Conservation (phyloP, 2,797 vertebrate species). For the Thalassophryne amazonica region DNA sequence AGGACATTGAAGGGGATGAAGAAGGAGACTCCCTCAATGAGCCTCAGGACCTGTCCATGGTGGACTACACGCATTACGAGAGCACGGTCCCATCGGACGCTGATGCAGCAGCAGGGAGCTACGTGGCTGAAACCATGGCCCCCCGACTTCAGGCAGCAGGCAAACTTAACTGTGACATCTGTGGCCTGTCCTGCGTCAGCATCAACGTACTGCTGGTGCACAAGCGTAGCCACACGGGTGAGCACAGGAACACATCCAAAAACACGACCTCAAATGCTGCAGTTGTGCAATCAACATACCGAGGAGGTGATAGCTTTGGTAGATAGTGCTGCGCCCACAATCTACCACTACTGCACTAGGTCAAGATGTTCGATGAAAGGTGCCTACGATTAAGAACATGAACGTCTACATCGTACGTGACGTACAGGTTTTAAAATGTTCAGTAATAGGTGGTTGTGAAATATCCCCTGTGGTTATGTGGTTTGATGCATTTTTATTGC, state of each 20-base stretch:
- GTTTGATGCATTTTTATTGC: conserved; percentile 18
- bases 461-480: conserved; percentile 21
- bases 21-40: conserved; percentile 53
- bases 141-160: conserved; percentile 56
- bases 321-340: conserved; percentile 12
- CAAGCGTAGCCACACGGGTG: conserved; percentile 95
- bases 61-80: conserved; percentile 81
- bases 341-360: conserved; percentile 16
- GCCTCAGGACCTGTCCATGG: conserved; percentile 78
- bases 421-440: conserved; percentile 1
- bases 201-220: conserved; percentile 96
- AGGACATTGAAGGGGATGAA: conserved; percentile 51
- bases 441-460: conserved; percentile 27
- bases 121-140: conserved; percentile 53
- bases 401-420: conserved; percentile 10
- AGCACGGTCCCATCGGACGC: conserved; percentile 68
- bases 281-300: conserved; percentile 28
- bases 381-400: neutral
- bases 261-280: conserved; percentile 46
- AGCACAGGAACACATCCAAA: conserved; percentile 60
- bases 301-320: conserved; percentile 2
- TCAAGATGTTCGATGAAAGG: conserved; percentile 6
- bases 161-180: conserved; percentile 92
- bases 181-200: conserved; percentile 93
- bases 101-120: conserved; percentile 61